phyloP scores from a whole-genome alignment of 2,797 vertebrate genomes.

The Tenualosa ilisha region DNA sequence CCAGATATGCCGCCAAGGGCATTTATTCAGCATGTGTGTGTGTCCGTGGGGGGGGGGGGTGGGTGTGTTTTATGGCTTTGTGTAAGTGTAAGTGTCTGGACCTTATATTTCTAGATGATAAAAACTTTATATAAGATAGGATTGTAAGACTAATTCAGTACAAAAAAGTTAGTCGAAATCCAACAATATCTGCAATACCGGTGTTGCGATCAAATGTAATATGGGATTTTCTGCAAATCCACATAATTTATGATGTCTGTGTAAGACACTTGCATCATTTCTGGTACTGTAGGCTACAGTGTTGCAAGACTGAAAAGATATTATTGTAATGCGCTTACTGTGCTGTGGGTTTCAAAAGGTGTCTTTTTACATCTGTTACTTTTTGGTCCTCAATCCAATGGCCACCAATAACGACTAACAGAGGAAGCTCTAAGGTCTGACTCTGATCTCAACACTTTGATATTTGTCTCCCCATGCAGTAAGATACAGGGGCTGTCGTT shows the following conservation, averaged over 20 bases:
- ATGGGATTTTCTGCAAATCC: neutral
- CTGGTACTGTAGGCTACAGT: neutral
- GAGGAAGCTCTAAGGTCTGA: neutral
- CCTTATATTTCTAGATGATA: neutral
- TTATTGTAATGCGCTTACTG: neutral
- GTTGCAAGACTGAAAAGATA: neutral
- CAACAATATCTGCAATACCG: neutral
- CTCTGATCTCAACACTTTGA: neutral
- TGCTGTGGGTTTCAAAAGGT: neutral
- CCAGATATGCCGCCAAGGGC: neutral
- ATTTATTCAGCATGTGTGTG: neutral
- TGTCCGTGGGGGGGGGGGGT: too few species aligned
- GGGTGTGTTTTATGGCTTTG: neutral
- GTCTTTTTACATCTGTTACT: neutral
- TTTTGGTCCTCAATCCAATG: neutral
- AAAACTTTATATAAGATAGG: neutral
- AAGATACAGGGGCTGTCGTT: neutral
- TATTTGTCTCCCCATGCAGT: neutral
- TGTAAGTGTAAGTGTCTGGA: neutral
- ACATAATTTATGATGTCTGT: neutral
- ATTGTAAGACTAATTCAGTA: neutral
- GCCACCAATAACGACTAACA: neutral
- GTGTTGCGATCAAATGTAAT: neutral
- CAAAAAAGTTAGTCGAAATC: neutral
- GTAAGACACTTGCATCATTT: neutral